Percentiles rank a stretch among this genome's conserved stretches.
Conservation (phyloP, 2,113 vertebrate species). For the Varanus komodoensis region DNA sequence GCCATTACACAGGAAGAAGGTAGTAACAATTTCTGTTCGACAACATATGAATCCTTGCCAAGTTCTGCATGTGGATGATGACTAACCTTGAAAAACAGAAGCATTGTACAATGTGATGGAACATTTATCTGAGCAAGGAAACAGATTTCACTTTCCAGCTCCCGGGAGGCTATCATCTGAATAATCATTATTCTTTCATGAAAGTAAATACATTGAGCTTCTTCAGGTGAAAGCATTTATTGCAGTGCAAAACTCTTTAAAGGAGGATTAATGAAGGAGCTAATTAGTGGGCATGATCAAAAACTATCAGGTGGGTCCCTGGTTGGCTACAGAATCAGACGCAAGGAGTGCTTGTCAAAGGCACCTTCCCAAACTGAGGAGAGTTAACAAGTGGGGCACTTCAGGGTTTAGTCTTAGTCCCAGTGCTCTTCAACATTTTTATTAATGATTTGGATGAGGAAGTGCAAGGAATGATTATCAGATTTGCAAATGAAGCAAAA, state of each 20-base stretch:
- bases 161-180: background rate
- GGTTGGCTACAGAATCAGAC: no score
- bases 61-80: background rate
- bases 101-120: background rate
- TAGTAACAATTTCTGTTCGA: background rate
- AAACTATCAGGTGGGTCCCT: no score
- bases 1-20: background rate
- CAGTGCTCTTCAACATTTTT: no score
- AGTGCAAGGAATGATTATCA: no score
- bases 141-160: background rate
- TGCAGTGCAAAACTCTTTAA: background rate
- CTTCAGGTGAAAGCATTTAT: background rate
- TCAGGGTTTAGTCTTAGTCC: no score
- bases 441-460: no score
- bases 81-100: background rate
- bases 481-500: no score
- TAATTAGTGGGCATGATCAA: background rate
- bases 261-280: background rate
- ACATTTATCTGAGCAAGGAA: slow-evolving; percentile 9
- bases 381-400: no score
- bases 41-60: background rate
- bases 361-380: no score
- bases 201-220: background rate
- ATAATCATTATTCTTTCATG: background rate
- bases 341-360: no score